Conservation (phyloP, 2,888 invertebrate genomes). For the Phlogophora meticulosa region DNA sequence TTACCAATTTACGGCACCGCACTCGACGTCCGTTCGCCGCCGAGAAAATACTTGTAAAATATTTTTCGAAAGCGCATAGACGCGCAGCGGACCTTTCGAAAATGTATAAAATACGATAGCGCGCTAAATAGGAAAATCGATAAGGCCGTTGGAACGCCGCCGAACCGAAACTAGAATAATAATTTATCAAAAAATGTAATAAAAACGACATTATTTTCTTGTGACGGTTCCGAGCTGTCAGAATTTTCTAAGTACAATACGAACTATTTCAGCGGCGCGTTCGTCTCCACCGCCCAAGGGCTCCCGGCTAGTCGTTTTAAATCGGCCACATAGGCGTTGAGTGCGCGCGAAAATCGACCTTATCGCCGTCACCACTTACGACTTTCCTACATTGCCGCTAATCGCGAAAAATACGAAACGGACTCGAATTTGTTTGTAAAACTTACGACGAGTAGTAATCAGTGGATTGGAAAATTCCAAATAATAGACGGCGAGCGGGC, state of each 20-base stretch:
- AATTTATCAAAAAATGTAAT: slow-evolving; percentile 91
- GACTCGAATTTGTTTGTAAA: slow-evolving; percentile 89
- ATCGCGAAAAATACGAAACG: slow-evolving; percentile 89
- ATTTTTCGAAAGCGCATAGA: slow-evolving; percentile 90
- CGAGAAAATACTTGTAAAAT: slow-evolving; percentile 87
- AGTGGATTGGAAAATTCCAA: slow-evolving; percentile 93
- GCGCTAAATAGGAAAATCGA: slow-evolving; percentile 90
- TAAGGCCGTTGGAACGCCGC: slow-evolving; percentile 85
- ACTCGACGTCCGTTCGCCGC: slow-evolving; percentile 86
- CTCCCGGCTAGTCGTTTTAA: slow-evolving; percentile 68
- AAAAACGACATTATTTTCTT: slow-evolving; percentile 91
- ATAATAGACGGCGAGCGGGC: slow-evolving; percentile 84
- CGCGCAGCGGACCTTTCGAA: slow-evolving; percentile 88
- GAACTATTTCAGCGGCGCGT: slow-evolving; percentile 69
- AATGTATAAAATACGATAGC: slow-evolving; percentile 88
- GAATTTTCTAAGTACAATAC: slow-evolving; percentile 86
- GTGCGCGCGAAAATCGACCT: slow-evolving; percentile 78
- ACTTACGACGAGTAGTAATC: slow-evolving; percentile 87
- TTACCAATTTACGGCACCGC: slow-evolving; percentile 89
- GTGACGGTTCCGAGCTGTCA: slow-evolving; percentile 89
- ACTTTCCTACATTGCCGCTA: slow-evolving; percentile 88
- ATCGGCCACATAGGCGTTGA: slow-evolving; percentile 77
- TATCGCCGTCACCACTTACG: slow-evolving; percentile 80
- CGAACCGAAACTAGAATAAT: slow-evolving; percentile 88
- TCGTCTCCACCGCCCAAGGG: slow-evolving; percentile 57